A percentile compares a stretch with the other conserved stretches of the same genome.
Evolutionary conservation across 2,797 vertebrate species (phyloP).

Genomic region (Taeniopygia guttata): DNA sequence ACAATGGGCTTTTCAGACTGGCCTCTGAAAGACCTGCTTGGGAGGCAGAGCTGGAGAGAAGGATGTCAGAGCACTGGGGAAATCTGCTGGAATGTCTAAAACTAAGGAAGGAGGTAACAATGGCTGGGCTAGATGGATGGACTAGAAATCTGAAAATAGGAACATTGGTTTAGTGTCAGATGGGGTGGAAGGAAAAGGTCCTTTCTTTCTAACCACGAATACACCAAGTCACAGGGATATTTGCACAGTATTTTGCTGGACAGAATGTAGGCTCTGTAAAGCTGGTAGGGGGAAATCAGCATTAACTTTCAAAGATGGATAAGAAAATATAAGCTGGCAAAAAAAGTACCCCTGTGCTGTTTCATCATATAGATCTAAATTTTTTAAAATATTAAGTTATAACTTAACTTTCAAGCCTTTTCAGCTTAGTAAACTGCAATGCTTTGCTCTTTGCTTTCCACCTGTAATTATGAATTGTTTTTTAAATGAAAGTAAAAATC

Average conservation of each 20-base stretch:
- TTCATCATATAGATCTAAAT: neutral
- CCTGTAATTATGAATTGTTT: neutral
- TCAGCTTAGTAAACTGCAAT: neutral
- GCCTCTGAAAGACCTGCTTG: neutral
- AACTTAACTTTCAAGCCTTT: neutral
- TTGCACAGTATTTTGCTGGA: neutral
- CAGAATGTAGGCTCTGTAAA: neutral
- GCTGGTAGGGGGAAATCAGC: neutral
- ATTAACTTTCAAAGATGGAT: neutral
- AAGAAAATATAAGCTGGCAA: neutral
- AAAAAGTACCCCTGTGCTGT: neutral
- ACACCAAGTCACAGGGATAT: neutral
- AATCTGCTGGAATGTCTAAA: neutral
- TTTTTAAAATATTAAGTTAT: neutral
- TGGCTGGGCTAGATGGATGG: neutral
- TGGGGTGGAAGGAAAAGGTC: neutral
- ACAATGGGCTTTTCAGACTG: neutral
- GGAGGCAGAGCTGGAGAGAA: neutral
- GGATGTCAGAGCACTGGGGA: neutral
- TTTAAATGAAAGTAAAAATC: neutral
- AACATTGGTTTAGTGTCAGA: neutral
- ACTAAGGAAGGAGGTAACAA: neutral
- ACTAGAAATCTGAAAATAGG: neutral
- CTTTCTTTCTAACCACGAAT: rapidly evolving
- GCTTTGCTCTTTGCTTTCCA: neutral